Base-by-base conservation (phyloP, 30 jellyfish, hydroid and myxozoan genomes). In the Nemopilema nomurai region DNA sequence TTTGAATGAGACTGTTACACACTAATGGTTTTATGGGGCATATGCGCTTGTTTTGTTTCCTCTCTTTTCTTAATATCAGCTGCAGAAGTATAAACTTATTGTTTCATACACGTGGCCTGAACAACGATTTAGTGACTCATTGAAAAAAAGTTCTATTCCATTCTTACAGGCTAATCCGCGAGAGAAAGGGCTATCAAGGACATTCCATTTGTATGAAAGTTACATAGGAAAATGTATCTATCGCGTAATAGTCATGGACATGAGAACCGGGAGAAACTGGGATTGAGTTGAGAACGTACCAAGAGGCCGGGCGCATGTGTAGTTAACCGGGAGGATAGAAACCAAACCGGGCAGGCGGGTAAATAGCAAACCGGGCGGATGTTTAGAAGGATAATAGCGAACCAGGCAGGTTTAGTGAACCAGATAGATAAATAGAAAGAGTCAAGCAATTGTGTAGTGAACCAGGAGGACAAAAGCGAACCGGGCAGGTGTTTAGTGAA, bases 181-280 rank as follows among this genome's bases (percentile, higher is more conserved):
- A 41, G 57, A 41, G 6, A 41, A 41, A 41, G 57, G 9, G 6
- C 13, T 41, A 41, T 13, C 57, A 41, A 6, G 6, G 13, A 13
- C 6, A 41, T 41, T 41, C 57, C 57, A 41, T 13, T 41, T 41
- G 13, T 41, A 41, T 3, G 9, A 3, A 13, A 6, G 57, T 41
- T 41, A 41, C 57, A 3, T 41, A 41, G 9, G 57, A 41, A 41
- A 41, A 13, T 41, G 57, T 3, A 41, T 3, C 57, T 41, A 6
- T 13, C 13, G 57, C 57, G 6, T 3, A 3, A 41, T 13, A 3
- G 57, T 3, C n/a, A n/a, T 23, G 20, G 25, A 50, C 28, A 22
- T 6, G 8, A 16, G n/a, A 74, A 24, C 84, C 25, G 26, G n/a
- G 81, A 30, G 81, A 70, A 8, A 25, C 50, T 70, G n/a, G n/a